Conservation (phyloP, 2,113 vertebrate species). For the Calcarius ornatus region DNA sequence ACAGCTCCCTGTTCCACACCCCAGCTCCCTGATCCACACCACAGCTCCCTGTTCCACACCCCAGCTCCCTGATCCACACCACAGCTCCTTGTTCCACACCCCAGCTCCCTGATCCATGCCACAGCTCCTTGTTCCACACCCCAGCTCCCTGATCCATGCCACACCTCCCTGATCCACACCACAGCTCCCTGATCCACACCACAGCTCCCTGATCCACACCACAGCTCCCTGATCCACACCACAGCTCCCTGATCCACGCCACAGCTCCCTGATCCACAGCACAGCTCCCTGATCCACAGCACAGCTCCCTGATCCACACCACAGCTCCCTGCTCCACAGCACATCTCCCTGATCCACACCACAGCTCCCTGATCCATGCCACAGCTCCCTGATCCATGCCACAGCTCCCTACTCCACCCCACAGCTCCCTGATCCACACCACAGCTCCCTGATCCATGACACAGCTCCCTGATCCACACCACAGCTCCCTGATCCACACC, state of each 20-base stretch:
- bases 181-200: not conserved
- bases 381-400: too few relatives aligned
- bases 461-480: not conserved
- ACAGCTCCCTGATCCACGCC: not conserved
- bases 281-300: not conserved
- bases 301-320: not conserved
- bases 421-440: not conserved
- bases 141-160: too few relatives aligned
- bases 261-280: not conserved
- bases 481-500: not conserved
- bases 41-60: not conserved
- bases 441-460: not conserved
- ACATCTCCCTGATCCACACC: not conserved
- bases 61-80: too few relatives aligned
- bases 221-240: too few relatives aligned
- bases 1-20: not conserved
- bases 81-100: not conserved
- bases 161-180: too few relatives aligned
- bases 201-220: not conserved
- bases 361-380: not conserved
- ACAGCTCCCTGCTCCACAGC: not conserved
- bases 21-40: too few relatives aligned
- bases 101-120: too few relatives aligned
- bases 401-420: not conserved
- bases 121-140: too few relatives aligned